Base-by-base conservation (phyloP, 2,113 vertebrate genomes). In the Xyrauchen texanus region DNA sequence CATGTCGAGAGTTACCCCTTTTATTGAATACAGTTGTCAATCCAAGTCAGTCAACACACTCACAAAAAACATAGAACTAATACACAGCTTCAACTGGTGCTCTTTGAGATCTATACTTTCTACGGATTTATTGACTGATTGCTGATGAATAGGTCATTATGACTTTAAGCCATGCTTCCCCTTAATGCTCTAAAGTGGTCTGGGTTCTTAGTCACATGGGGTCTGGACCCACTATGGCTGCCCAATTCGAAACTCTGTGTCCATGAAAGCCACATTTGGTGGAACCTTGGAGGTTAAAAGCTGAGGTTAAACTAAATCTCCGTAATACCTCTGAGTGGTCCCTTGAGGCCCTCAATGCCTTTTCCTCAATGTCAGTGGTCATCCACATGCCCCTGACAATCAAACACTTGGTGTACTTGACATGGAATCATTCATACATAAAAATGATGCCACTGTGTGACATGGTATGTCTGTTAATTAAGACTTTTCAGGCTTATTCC, bases 111-210 rank as follows among this genome's bases (percentile, higher is more conserved):
- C 47, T 58, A 62, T 64, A 64, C 52, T 21, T 57, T 51, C 9
- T 69, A 47, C 0, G 46, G 42, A 69, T 15, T 15, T 9, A 75
- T 21, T 53, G 21, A 64, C 34, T 79, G 46, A 57, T 45, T 51
- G 44, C 74, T 72, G 79, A 83, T 85, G 62, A 85, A 85, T 85
- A 67, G 84, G 76, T 67, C 68, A 57, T 82, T 78, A 82, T 49
- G 78, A 64, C 44, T 52, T 71, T 49, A 78, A 62, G 53, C 52
- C 45, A 65, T 16, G 45, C 44, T 47, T 77, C 8, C 15, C 61
- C 34, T 83, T 78, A 79, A 75, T 82, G 71, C 44, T 65, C 47
- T 78, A 69, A 79, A 68, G 69, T 78, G 65, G 81, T 76, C 52
- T 68, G 9, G 49, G 70, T 57, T 77, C 68, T 76, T 8, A 70